Conservation (phyloP, 2,888 invertebrate species). For the Tachina grossa region DNA sequence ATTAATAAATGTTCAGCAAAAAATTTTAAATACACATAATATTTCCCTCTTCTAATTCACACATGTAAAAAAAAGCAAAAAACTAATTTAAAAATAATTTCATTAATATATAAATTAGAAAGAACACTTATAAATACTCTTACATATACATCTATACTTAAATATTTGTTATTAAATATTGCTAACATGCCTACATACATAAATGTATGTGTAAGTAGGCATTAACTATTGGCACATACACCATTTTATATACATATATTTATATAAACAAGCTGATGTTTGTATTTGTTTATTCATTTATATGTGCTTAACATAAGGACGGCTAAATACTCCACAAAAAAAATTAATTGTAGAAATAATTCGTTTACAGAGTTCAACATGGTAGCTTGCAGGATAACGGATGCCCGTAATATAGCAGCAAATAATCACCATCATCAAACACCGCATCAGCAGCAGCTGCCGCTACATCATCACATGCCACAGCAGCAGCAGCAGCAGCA, state of each 20-base stretch:
- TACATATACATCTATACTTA: slow-evolving; percentile 29
- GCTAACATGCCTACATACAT: slow-evolving; percentile 68
- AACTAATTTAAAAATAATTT: slow-evolving; percentile 47
- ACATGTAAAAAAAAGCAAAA: background rate
- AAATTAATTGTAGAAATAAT: slow-evolving; percentile 86
- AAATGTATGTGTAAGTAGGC: background rate
- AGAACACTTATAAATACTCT: slow-evolving; percentile 11
- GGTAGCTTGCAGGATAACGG: slow-evolving; percentile 98
- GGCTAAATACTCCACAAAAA: slow-evolving; percentile 83
- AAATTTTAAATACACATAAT: background rate
- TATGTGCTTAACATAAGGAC: slow-evolving; percentile 77
- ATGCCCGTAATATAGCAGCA: slow-evolving; percentile 92
- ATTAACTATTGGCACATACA: background rate
- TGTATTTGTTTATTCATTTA: slow-evolving; percentile 68
- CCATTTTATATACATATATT: slow-evolving; percentile 32
- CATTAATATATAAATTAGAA: slow-evolving; percentile 44
- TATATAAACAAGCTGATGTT: slow-evolving; percentile 69
- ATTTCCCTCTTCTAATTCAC: background rate
- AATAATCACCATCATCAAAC: slow-evolving; percentile 81
- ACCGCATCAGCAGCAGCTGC: slow-evolving; percentile 72
- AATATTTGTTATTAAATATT: slow-evolving; percentile 61
- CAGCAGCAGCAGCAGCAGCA: slow-evolving; percentile 74
- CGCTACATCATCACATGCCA: slow-evolving; percentile 73
- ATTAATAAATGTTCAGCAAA: slow-evolving; percentile 9
- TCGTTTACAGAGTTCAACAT: slow-evolving; percentile 97